Conservation (phyloP, 2,888 invertebrate species). For the Melanchra persicariae region DNA sequence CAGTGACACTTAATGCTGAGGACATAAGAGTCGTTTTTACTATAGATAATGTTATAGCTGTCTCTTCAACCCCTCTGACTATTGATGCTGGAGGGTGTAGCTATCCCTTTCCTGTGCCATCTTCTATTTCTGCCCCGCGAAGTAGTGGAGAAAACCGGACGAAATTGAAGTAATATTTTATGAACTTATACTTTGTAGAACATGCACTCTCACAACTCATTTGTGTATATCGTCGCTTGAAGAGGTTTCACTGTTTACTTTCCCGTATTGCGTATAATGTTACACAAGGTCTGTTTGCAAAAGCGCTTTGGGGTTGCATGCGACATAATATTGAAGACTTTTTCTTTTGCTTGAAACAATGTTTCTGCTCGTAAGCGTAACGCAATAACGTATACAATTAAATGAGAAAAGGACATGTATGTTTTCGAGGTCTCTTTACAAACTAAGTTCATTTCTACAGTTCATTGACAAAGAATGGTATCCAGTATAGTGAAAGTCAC, state of each 20-base stretch:
- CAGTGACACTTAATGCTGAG: slow-evolving; percentile 38
- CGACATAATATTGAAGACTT: slow-evolving; percentile 53
- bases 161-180: slow-evolving; percentile 63
- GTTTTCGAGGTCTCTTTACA: slow-evolving; percentile 46
- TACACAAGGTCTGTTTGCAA: slow-evolving; percentile 58
- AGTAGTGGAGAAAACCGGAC: slow-evolving; percentile 47
- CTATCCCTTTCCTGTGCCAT: slow-evolving; percentile 65
- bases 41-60: slow-evolving; percentile 33
- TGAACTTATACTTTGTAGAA: slow-evolving; percentile 55
- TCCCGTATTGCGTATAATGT: slow-evolving; percentile 55
- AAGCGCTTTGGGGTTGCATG: slow-evolving; percentile 50
- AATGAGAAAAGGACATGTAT: slow-evolving; percentile 30
- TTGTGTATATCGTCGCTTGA: slow-evolving; percentile 55
- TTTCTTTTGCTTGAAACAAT: slow-evolving; percentile 50
- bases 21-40: slow-evolving; percentile 46
- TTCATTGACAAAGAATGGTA: slow-evolving; percentile 44
- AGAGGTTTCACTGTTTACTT: slow-evolving; percentile 55
- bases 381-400: slow-evolving; percentile 34
- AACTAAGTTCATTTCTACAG: slow-evolving; percentile 35
- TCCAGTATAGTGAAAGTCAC: slow-evolving; percentile 37
- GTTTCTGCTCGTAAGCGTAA: slow-evolving; percentile 20
- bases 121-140: slow-evolving; percentile 55
- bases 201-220: slow-evolving; percentile 64
- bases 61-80: slow-evolving; percentile 59
- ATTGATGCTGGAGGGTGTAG: slow-evolving; percentile 65